Percentiles rank a stretch among this genome's conserved stretches.
Evolutionary conservation across 1,140 invertebrate genomes (phyloP).

Genomic region (Pseudoatta argentina): DNA sequence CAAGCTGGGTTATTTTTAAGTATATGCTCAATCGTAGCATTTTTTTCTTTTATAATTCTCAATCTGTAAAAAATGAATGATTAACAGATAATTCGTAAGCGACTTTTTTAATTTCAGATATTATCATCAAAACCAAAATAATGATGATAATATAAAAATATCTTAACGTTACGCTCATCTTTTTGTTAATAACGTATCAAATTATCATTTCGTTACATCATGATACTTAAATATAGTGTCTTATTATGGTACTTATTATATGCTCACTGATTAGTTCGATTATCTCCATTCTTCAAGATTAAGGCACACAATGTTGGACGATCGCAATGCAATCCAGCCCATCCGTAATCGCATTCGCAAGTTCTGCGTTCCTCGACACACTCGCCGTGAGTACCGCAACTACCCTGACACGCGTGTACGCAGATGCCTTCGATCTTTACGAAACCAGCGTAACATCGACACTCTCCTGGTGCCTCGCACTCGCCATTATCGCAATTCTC

Average conservation of each 20-base stretch:
- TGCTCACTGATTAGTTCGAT: constrained; percentile 46
- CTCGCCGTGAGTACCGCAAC: constrained; percentile 45
- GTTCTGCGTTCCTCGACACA: constrained; percentile 60
- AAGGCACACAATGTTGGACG: constrained; percentile 47
- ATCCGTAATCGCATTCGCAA: constrained; percentile 76
- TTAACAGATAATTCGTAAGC: neutral
- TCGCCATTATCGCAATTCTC: constrained; percentile 73
- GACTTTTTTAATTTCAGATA: neutral
- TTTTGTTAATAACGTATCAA: neutral
- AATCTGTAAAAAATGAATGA: constrained; percentile 38
- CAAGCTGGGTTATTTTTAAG: constrained; percentile 51
- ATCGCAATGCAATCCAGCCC: constrained; percentile 71
- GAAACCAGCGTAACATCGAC: constrained; percentile 74
- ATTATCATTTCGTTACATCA: neutral
- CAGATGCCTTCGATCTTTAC: constrained; percentile 61
- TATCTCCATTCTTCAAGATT: neutral
- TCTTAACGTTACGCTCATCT: neutral
- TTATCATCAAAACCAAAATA: neutral
- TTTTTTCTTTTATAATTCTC: neutral
- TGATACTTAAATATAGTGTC: neutral
- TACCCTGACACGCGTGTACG: constrained; percentile 58
- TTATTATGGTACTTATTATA: neutral
- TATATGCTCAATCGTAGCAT: constrained; percentile 28
- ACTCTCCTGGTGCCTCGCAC: constrained; percentile 76
- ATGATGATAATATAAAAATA: neutral